A percentile compares a stretch with the other conserved stretches of the same genome.
Evolutionary conservation across 2,797 vertebrate species (phyloP).

Genomic region (Helicolenus hilgendorfi): DNA sequence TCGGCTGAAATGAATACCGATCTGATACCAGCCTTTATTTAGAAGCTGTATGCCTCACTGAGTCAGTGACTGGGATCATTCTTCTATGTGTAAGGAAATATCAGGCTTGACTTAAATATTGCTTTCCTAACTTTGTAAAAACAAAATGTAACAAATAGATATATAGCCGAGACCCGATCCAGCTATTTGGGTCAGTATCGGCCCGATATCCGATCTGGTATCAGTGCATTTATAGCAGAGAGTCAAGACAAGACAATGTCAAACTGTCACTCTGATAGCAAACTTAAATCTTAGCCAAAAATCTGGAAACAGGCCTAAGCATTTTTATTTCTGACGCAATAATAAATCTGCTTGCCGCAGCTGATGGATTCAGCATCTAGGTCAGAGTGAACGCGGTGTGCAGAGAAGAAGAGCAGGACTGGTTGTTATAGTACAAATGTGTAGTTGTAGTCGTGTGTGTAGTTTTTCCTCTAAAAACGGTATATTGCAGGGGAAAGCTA

Average conservation of each 20-base stretch:
- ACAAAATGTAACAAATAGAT: no score
- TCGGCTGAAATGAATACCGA: no score
- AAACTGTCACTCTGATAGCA: constrained; percentile 14
- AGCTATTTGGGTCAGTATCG: no score
- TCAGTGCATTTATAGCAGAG: neutral
- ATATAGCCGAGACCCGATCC: no score
- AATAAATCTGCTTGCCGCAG: constrained; percentile 76
- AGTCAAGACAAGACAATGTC: constrained; percentile 6
- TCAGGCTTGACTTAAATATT: no score
- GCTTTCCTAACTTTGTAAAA: no score
- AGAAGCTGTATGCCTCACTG: no score
- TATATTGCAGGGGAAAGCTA: neutral
- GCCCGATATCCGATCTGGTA: no score
- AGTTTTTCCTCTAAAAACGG: neutral
- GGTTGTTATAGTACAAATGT: neutral
- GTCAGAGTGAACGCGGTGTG: constrained; percentile 72
- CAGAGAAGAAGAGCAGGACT: constrained; percentile 7
- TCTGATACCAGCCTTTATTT: no score
- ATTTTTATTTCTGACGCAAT: constrained; percentile 75
- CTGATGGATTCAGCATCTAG: constrained; percentile 79
- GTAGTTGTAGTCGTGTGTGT: no score
- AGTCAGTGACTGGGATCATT: no score
- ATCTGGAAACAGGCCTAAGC: constrained; percentile 59
- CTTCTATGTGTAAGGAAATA: no score
- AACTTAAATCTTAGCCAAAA: constrained; percentile 36